These are phyloP conservation scores for Maniola jurtina DNA, from an alignment of 1,140 invertebrate genomes.

Conservation along the genomic window DNA sequence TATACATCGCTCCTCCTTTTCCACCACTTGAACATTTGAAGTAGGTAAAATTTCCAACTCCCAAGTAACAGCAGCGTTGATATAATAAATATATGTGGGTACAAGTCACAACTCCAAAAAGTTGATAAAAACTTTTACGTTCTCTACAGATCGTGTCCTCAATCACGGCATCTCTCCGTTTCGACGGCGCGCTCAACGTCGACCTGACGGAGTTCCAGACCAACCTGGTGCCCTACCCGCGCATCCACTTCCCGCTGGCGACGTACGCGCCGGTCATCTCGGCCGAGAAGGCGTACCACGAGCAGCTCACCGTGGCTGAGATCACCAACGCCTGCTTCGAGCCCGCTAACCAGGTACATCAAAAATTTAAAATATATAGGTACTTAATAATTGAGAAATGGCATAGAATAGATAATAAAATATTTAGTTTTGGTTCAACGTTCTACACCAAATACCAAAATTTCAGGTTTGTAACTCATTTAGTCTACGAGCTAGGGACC, in stretches of 20 bases:
- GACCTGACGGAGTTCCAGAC: constrained; percentile 95
- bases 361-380: too few relatives aligned
- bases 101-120: not conserved
- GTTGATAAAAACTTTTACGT: constrained; percentile 15
- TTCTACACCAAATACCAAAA: too few relatives aligned
- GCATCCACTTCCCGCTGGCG: constrained; percentile 89
- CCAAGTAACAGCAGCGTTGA: too few relatives aligned
- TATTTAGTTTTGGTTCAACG: too few relatives aligned
- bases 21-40: too few relatives aligned
- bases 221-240: constrained; percentile 90
- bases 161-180: constrained; percentile 91
- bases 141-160: constrained; percentile 86
- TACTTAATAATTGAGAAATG: too few relatives aligned
- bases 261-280: constrained; percentile 89
- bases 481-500: too few relatives aligned
- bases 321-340: constrained; percentile 92
- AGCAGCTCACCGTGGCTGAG: constrained; percentile 87
- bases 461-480: too few relatives aligned
- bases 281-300: constrained; percentile 90
- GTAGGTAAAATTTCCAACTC: too few relatives aligned
- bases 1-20: too few relatives aligned
- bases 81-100: too few relatives aligned
- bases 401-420: too few relatives aligned
- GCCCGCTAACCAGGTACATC: constrained; percentile 89
- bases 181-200: constrained; percentile 93